Conservation (phyloP, 2,888 invertebrate genomes). For the Germaria angustata region DNA sequence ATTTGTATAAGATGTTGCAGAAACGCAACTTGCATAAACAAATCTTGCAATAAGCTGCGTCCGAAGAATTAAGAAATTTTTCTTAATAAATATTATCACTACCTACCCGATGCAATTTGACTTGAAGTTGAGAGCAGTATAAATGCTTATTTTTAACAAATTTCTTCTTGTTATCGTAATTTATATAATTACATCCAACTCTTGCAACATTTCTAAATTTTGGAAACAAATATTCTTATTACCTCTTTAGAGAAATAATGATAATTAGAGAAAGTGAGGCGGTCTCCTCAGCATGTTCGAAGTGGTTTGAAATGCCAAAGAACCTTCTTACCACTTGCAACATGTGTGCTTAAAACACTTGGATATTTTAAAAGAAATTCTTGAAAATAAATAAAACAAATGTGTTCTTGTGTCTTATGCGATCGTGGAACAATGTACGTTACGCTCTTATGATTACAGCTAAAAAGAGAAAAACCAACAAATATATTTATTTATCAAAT, state of each 20-base stretch:
- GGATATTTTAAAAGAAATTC: neutral
- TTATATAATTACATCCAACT: neutral
- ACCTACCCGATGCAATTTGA: too few relatives aligned
- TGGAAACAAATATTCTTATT: neutral
- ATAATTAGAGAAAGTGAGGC: constrained; percentile 54
- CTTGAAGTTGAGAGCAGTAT: too few relatives aligned
- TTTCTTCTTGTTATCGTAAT: too few relatives aligned
- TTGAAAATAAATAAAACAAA: neutral
- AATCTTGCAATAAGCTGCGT: too few relatives aligned
- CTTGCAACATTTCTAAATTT: neutral
- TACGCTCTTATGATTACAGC: constrained; percentile 42
- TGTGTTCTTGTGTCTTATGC: neutral
- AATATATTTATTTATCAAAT: constrained; percentile 10
- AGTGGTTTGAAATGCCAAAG: too few relatives aligned
- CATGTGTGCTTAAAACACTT: constrained; percentile 19
- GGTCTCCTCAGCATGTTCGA: too few relatives aligned
- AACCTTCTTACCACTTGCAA: constrained; percentile 16
- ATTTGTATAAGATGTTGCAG: too few relatives aligned
- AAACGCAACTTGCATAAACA: too few relatives aligned
- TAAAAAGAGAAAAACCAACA: constrained; percentile 1
- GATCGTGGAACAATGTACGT: constrained; percentile 30
- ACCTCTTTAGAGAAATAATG: constrained; percentile 1
- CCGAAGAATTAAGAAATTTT: too few relatives aligned
- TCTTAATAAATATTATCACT: too few relatives aligned
- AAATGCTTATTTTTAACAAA: too few relatives aligned